Base-by-base conservation (phyloP, 2,113 vertebrate genomes). In the Synchiropus splendidus region DNA sequence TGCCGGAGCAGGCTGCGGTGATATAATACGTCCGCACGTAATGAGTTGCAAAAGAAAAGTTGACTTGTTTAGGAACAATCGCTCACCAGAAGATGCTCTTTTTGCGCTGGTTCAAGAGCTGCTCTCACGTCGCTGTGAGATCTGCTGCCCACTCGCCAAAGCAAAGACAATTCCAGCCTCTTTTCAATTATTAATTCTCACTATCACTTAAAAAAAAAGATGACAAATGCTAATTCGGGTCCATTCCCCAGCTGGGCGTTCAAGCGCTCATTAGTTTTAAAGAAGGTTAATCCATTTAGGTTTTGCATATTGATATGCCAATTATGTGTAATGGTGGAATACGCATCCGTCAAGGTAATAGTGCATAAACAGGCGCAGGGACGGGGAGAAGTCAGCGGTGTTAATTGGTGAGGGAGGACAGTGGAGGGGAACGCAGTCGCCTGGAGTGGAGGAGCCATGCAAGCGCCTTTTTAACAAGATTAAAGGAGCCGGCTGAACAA, bases 281-380 rank as follows among this genome's bases (percentile, higher is more conserved):
- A 91, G 90, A 92, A 89, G 90, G 91, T 93, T 95, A 92, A 95
- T 94, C 88, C 90, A 90, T 97, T 94, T 93, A 92, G 88, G 89
- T 92, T 92, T 90, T 92, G 90, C 91, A 95, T 95, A 91, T 92
- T 93, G 90, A 97, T 92, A 91, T 94, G 90, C 89, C 90, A 93
- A 92, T 95, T 93, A 93, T 89, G 88, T 89, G 83, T 92, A 90
- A 94, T 90, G 86, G 90, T 87, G 86, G 89, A 90, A 89, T 81
- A 90, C 89, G 88, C 91, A 91, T 94, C 89, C 88, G 88, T 97
- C 92, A 97, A 92, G 92, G 92, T 93, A 93, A 97, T 91, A 92
- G 90, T 90, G 90, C 90, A 93, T 91, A 94, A 92, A 94, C 89
- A 90, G 86, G 86, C 84, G 85, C 86, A 87, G 87, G 85, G 86